phyloP scores from a whole-genome alignment of 2,888 invertebrate species.

The Eurytoma californica region DNA sequence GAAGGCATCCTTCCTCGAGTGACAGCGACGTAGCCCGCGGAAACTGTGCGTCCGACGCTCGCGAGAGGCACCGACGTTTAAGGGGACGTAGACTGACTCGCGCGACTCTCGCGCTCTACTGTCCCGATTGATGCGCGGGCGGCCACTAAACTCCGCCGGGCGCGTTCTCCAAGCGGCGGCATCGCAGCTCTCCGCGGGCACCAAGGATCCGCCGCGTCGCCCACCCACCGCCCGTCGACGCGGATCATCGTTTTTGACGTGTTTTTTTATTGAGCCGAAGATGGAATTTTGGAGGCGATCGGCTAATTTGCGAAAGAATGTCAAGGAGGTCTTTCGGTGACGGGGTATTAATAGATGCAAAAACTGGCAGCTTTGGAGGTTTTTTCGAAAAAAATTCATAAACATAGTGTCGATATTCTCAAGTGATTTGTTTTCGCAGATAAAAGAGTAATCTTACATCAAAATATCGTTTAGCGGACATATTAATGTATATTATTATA shows the following conservation, averaged over 20 bases:
- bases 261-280: too few relatives aligned
- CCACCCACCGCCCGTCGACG: neutral
- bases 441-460: too few relatives aligned
- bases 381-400: too few relatives aligned
- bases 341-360: too few relatives aligned
- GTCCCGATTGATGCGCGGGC: slow-evolving; percentile 51
- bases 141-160: slow-evolving; percentile 51
- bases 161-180: slow-evolving; percentile 52
- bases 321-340: too few relatives aligned
- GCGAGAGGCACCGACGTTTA: neutral
- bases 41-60: slow-evolving; percentile 13
- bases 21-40: slow-evolving; percentile 1
- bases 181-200: neutral
- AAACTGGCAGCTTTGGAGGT: too few relatives aligned
- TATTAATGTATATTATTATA: too few relatives aligned
- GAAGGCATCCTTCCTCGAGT: slow-evolving; percentile 43
- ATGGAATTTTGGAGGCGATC: too few relatives aligned
- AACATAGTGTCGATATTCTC: too few relatives aligned
- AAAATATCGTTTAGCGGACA: too few relatives aligned
- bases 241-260: slow-evolving; percentile 9
- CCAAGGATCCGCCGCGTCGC: slow-evolving; percentile 7
- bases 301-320: too few relatives aligned
- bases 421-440: too few relatives aligned
- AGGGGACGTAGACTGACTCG: neutral
- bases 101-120: slow-evolving; percentile 36